These are phyloP conservation scores for Sitobion miscanthi DNA, from an alignment of 1,140 invertebrate species.

Conservation along the genomic window DNA sequence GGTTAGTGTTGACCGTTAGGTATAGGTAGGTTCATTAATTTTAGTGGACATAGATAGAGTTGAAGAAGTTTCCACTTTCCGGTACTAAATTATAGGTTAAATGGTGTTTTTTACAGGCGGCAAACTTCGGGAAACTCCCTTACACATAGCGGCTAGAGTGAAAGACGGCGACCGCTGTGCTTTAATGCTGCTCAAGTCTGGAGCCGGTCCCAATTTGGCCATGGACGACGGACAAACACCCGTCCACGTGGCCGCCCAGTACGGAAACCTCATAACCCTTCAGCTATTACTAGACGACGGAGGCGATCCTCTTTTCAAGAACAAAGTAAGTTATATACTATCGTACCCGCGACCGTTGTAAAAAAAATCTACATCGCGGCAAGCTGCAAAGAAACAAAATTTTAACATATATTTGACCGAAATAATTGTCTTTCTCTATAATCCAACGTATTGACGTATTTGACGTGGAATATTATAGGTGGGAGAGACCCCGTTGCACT, in stretches of 20 bases:
- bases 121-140: slow-evolving; percentile 85
- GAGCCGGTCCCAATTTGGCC: slow-evolving; percentile 90
- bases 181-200: slow-evolving; percentile 96
- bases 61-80: no score
- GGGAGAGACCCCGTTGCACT: slow-evolving; percentile 94
- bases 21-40: no score
- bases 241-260: slow-evolving; percentile 87
- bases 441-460: neutral
- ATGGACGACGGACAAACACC: slow-evolving; percentile 94
- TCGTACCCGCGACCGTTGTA: no score
- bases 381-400: no score
- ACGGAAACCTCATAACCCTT: slow-evolving; percentile 86
- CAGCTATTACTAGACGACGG: slow-evolving; percentile 87
- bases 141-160: slow-evolving; percentile 94
- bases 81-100: no score
- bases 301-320: slow-evolving; percentile 87
- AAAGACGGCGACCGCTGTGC: slow-evolving; percentile 94
- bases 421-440: neutral
- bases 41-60: no score
- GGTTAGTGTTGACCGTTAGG: slow-evolving; percentile 64
- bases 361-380: neutral
- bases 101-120: slow-evolving; percentile 67
- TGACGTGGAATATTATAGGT: slow-evolving; percentile 67
- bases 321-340: slow-evolving; percentile 72
- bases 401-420: no score